Evolutionary conservation across 2,113 vertebrate species (phyloP), one percentile per base, ranked within the genome.

Genomic region (Grammomys dolichurus): DNA sequence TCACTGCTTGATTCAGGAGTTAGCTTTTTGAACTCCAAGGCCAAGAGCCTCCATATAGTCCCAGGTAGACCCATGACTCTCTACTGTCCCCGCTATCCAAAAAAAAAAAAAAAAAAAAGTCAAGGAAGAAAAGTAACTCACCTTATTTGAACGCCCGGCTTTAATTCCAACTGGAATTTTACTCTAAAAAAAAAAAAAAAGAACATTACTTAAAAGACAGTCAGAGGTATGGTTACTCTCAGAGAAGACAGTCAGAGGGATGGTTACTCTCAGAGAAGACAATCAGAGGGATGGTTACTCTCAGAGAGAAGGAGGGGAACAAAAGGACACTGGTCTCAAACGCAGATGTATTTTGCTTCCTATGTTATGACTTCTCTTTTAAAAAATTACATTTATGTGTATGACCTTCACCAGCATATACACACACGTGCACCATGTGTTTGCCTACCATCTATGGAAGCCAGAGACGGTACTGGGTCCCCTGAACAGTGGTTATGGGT

Each of bases 81-180:
- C 67, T 56, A 72, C 48, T 31, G n/a, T 2, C 75, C 48, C 17
- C 1, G 6, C 13, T 31, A 12, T 51, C 81, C 43, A 40, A 40
- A 40, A 40, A 40, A 40, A 48, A 90, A 88, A 6, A 46, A 46
- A n/a, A n/a, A 48, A 90, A 94, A 87, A 5, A 94, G 5, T 96
- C 14, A 93, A 88, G 0, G 17, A 94, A 97, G 95, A 95, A 90
- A 91, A 94, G 73, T 4, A 0, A 97, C 99, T 99, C 97, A 99
- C 99, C 98, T 99, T 99, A 98, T 99, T 99, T 98, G 99, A 98
- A 98, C 98, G 99, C 19, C 99, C 99, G 90, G 99, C 99, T 98
- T 99, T 99, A 97, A 99, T 99, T 97, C 99, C 99, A 1, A 99
- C 98, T 17, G 99, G 99, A 97, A 99, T 98, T 98, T 99, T 99